Evolutionary conservation across 37 sponge, comb jelly and placozoan species (phyloP).

Genomic region (Theonella swinhoei): DNA sequence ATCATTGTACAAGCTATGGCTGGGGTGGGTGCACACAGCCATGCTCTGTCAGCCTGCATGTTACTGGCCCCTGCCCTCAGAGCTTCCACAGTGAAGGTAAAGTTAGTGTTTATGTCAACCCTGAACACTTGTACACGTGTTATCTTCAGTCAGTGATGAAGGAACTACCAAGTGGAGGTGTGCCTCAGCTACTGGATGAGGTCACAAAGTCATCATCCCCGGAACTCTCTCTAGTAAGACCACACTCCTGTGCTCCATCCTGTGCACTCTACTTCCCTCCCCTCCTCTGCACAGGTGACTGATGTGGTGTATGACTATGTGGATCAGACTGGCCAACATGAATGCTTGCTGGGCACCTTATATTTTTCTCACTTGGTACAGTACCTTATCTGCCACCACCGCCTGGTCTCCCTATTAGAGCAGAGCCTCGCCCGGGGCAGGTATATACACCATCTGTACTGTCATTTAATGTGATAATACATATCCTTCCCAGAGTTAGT

Average conservation of each 20-base stretch:
- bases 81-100: not conserved
- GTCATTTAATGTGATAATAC: too few species aligned
- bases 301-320: not conserved
- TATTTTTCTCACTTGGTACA: not conserved
- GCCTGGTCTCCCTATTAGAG: not conserved
- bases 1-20: not conserved
- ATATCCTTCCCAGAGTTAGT: too few species aligned
- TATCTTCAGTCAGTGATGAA: not conserved
- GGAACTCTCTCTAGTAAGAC: not conserved
- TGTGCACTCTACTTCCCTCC: not conserved
- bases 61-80: not conserved
- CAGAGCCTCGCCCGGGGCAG: not conserved
- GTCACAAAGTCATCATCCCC: not conserved
- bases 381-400: not conserved
- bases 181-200: not conserved
- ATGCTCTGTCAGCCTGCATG: not conserved
- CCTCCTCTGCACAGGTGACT: not conserved
- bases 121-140: too few species aligned
- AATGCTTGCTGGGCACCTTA: not conserved
- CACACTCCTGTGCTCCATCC: not conserved
- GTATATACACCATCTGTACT: too few species aligned
- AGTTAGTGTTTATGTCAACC: too few species aligned
- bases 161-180: not conserved
- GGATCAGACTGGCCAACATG: not conserved
- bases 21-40: not conserved